Evolutionary conservation across 2,888 invertebrate genomes (phyloP).

Genomic region (Venusia cambrica): DNA sequence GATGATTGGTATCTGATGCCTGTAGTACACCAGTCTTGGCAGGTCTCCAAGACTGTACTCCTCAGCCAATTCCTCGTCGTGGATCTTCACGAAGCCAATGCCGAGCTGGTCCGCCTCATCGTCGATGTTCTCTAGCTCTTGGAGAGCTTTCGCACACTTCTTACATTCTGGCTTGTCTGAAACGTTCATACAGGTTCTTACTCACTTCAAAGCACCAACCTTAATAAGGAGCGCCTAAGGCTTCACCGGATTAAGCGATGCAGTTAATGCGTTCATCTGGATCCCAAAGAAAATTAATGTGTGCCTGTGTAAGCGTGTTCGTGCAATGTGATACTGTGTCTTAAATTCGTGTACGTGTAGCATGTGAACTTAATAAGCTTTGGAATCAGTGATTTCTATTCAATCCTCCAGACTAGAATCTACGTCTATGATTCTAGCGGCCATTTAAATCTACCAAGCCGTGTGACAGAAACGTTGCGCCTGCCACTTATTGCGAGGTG

Average conservation of each 20-base stretch:
- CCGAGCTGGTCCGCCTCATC: conserved; percentile 97
- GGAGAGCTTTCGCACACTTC: conserved; percentile 93
- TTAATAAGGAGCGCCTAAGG: conserved; percentile 26
- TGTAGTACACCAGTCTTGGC: conserved; percentile 95
- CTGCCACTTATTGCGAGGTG: conserved; percentile 9
- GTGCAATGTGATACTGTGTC: conserved; percentile 30
- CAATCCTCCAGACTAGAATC: conserved; percentile 21
- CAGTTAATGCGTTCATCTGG: conserved; percentile 62
- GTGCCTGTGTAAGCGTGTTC: conserved; percentile 47
- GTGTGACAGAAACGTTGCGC: conserved; percentile 6
- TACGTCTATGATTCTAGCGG: conserved; percentile 17
- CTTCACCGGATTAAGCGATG: conserved; percentile 66
- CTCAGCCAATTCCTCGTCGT: conserved; percentile 93
- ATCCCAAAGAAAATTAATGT: conserved; percentile 52
- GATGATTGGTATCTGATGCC: conserved; percentile 96
- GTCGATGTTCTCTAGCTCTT: conserved; percentile 96
- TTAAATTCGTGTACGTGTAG: conserved; percentile 26
- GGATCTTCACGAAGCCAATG: conserved; percentile 96
- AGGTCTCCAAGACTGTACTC: conserved; percentile 95
- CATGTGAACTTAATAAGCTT: conserved; percentile 25
- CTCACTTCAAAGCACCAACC: not conserved
- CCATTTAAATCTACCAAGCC: conserved; percentile 17
- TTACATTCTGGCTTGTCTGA: conserved; percentile 96
- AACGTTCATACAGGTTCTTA: conserved; percentile 36
- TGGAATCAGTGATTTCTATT: conserved; percentile 20